Evolutionary conservation across 1,140 invertebrate genomes (phyloP).

Genomic region (Bombus ignitus): DNA sequence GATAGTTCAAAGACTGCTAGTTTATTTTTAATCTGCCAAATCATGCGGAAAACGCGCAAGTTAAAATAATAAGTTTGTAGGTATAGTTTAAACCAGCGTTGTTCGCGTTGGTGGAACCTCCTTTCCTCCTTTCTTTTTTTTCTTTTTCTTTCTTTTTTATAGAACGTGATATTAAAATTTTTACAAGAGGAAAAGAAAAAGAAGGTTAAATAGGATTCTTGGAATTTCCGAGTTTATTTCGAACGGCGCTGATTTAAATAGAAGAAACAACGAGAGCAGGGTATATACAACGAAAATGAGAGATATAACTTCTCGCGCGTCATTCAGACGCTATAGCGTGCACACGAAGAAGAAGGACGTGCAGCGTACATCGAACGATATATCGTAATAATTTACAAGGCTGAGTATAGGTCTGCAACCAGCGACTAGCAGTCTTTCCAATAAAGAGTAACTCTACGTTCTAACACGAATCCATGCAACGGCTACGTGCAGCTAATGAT

Average conservation of each 20-base stretch:
- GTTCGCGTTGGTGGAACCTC: background rate
- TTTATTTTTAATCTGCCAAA: background rate
- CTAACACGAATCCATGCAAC: slow-evolving; percentile 62
- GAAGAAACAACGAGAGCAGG: background rate
- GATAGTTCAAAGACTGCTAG: slow-evolving; percentile 33
- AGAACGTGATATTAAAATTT: background rate
- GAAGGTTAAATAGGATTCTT: background rate
- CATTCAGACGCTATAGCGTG: background rate
- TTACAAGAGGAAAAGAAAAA: background rate
- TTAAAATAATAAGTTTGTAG: background rate
- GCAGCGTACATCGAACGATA: slow-evolving; percentile 29
- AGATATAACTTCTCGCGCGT: slow-evolving; percentile 8
- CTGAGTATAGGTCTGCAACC: slow-evolving; percentile 11
- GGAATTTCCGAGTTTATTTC: background rate
- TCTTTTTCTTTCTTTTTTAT: background rate
- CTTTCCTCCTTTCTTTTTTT: background rate
- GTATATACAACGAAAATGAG: slow-evolving; percentile 5
- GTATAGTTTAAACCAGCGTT: background rate
- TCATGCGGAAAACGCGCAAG: background rate
- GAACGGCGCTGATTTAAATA: background rate
- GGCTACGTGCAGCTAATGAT: slow-evolving; percentile 61
- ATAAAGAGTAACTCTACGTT: slow-evolving; percentile 26
- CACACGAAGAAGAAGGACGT: slow-evolving; percentile 3
- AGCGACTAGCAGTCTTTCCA: slow-evolving; percentile 34
- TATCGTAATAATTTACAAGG: slow-evolving; percentile 33